Evolutionary conservation across 2,797 vertebrate species (phyloP).

Genomic region (Mycteria americana): DNA sequence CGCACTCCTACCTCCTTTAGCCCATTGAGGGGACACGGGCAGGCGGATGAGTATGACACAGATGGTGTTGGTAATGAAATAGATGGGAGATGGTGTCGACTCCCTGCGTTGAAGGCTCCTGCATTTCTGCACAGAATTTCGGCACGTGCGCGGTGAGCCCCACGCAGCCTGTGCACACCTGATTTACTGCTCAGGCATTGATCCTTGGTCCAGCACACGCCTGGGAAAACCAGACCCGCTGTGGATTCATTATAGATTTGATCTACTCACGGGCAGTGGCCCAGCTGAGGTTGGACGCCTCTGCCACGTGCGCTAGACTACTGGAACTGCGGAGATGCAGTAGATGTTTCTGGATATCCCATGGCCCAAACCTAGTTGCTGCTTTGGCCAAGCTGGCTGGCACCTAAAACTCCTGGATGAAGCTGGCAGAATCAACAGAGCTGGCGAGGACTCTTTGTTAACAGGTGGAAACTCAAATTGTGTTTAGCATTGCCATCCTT

Average conservation of each 20-base stretch:
- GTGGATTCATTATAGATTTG: fast-evolving
- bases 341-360: neutral
- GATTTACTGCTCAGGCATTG: neutral
- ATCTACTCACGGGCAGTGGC: neutral
- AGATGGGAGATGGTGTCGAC: too few species aligned
- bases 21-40: fast-evolving
- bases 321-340: neutral
- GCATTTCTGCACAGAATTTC: neutral
- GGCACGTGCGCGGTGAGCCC: fast-evolving
- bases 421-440: neutral
- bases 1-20: neutral
- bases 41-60: fast-evolving
- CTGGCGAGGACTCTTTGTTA: neutral
- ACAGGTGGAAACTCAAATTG: neutral
- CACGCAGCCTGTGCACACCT: neutral
- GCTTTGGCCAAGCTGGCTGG: neutral
- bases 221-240: neutral
- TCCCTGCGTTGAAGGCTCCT: neutral
- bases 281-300: neutral
- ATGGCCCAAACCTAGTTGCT: neutral
- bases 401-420: neutral
- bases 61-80: too few species aligned
- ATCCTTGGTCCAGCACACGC: neutral
- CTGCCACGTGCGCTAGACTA: neutral
- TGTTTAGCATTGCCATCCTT: neutral